phyloP scores from a whole-genome alignment of 2,113 vertebrate genomes.

The Mesocricetus auratus region DNA sequence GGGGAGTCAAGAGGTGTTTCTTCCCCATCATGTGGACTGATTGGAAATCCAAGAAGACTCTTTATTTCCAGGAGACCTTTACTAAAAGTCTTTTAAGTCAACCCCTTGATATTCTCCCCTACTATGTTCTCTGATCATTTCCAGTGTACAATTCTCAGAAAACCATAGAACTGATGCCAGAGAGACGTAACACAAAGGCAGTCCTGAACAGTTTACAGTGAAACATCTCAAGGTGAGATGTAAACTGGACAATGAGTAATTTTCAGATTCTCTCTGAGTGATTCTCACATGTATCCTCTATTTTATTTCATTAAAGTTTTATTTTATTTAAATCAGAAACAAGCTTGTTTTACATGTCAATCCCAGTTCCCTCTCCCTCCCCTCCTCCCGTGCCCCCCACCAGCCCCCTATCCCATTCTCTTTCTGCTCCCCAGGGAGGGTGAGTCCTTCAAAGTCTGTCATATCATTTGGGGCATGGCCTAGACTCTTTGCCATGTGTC shows the following conservation, averaged over 20 bases:
- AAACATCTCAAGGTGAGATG: neutral
- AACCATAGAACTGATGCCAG: neutral
- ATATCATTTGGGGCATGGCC: too few relatives aligned
- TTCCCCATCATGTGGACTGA: neutral
- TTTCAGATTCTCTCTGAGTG: neutral
- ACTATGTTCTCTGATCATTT: neutral
- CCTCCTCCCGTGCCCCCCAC: too few relatives aligned
- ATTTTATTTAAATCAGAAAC: too few relatives aligned
- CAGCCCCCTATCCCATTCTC: too few relatives aligned
- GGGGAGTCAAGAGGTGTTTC: neutral
- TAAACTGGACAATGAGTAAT: neutral
- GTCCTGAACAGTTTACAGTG: neutral
- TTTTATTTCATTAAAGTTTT: neutral
- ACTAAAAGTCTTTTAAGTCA: neutral
- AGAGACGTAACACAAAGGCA: neutral
- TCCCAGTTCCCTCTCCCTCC: too few relatives aligned
- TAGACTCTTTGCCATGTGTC: too few relatives aligned
- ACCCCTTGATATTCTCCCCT: neutral
- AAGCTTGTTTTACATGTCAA: too few relatives aligned
- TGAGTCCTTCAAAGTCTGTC: too few relatives aligned
- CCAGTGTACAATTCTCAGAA: neutral
- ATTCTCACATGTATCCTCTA: neutral
- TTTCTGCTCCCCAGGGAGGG: too few relatives aligned
- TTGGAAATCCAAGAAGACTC: neutral
- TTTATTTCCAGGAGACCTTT: neutral